These are phyloP conservation scores for Cheirogaleus medius DNA, from an alignment of 2,113 vertebrate species.

Conservation along the genomic window DNA sequence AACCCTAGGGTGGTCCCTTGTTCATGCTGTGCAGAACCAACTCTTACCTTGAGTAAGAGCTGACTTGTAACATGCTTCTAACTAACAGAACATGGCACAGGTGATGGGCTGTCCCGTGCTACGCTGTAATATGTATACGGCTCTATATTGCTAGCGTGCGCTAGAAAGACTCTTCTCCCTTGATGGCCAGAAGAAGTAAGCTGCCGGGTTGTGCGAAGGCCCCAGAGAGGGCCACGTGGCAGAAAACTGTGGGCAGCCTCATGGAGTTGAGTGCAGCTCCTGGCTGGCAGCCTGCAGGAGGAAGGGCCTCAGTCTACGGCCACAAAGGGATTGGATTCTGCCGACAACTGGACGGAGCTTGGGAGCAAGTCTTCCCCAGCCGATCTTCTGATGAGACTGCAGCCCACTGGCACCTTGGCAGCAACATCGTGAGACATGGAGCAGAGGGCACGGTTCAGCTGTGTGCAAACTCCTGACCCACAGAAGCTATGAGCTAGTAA, in stretches of 20 bases:
- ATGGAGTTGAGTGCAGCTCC: background rate
- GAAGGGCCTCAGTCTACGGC: background rate
- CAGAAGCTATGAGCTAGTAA: background rate
- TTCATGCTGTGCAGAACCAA: background rate
- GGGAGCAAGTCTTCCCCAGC: background rate
- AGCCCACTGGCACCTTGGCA: background rate
- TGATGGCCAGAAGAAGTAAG: background rate
- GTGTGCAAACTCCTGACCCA: background rate
- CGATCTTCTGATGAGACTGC: background rate
- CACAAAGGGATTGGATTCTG: background rate
- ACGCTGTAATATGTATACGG: accelerated
- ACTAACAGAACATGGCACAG: background rate
- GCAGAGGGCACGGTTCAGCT: background rate
- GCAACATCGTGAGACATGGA: background rate
- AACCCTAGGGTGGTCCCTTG: background rate
- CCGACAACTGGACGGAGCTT: background rate
- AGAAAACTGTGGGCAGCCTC: background rate
- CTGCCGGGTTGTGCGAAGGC: background rate
- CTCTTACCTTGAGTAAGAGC: background rate
- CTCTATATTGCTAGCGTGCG: background rate
- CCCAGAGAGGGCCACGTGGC: background rate
- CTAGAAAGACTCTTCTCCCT: background rate
- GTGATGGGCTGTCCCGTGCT: background rate
- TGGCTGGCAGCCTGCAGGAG: background rate
- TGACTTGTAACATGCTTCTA: background rate